Conservation (phyloP, 2,113 vertebrate genomes). For the Nannospalax galili region DNA sequence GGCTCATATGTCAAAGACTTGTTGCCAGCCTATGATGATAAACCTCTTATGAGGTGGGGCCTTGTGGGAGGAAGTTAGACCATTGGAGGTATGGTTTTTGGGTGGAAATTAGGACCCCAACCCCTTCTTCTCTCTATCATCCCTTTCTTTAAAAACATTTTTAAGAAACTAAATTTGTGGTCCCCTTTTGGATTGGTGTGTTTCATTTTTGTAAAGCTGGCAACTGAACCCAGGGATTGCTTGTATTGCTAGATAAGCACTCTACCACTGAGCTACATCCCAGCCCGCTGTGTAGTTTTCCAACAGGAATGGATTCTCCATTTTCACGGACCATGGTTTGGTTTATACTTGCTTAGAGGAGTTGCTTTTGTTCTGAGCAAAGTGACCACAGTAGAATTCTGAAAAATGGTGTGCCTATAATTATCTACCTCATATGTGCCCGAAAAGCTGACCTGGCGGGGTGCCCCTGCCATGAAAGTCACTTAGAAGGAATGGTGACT, state of each 20-base stretch:
- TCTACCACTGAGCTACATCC: not conserved
- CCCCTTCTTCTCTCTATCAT: not conserved
- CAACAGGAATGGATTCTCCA: not conserved
- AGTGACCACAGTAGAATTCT: not conserved
- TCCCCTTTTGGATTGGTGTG: not conserved
- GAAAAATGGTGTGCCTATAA: not conserved
- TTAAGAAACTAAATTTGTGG: not conserved
- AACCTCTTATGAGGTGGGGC: not conserved
- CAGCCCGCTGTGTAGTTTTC: not conserved
- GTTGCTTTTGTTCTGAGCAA: not conserved
- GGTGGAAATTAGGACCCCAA: not conserved
- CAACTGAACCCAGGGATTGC: too few relatives aligned
- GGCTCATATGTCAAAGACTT: not conserved
- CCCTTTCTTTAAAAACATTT: not conserved
- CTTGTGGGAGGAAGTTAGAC: not conserved
- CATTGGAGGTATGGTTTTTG: not conserved
- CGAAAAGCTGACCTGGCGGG: not conserved
- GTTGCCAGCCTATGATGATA: not conserved
- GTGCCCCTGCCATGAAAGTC: conserved; percentile 19
- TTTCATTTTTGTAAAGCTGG: not conserved
- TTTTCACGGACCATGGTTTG: not conserved
- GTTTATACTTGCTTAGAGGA: not conserved
- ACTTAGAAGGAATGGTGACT: conserved; percentile 33
- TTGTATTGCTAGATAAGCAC: not conserved
- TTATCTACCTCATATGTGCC: not conserved